phyloP scores from a whole-genome alignment of 1,140 invertebrate genomes.

The Bombus terrestris region DNA sequence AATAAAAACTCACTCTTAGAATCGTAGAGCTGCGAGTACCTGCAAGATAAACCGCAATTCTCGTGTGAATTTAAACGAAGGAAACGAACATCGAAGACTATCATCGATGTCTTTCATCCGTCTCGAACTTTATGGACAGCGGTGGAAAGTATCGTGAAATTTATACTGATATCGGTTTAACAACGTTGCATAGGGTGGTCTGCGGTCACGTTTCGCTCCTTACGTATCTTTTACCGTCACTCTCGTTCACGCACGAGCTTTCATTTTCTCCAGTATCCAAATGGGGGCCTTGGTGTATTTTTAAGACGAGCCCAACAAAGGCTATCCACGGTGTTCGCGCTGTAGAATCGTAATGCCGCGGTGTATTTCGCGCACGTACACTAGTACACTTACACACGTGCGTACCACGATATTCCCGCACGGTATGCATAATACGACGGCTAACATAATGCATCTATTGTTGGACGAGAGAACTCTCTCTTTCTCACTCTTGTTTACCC shows the following conservation, averaged over 20 bases:
- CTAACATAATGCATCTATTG: slow-evolving; percentile 69
- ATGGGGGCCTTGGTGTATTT: slow-evolving; percentile 37
- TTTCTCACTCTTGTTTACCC: slow-evolving; percentile 23
- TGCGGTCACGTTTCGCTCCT: slow-evolving; percentile 7
- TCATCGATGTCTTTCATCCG: not conserved
- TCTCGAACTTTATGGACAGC: not conserved
- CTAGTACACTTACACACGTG: slow-evolving; percentile 35
- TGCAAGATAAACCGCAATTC: too few relatives aligned
- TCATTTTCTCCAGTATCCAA: slow-evolving; percentile 57
- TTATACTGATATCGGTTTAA: not conserved
- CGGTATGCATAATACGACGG: slow-evolving; percentile 62
- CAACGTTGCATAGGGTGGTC: not conserved
- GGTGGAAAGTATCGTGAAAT: not conserved
- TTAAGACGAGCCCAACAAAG: slow-evolving; percentile 54
- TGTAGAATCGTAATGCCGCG: slow-evolving; percentile 28
- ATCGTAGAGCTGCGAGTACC: too few relatives aligned
- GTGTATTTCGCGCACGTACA: slow-evolving; percentile 55
- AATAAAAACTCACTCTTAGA: not conserved
- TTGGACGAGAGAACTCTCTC: slow-evolving; percentile 42
- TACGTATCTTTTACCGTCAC: slow-evolving; percentile 38
- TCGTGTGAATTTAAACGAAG: not conserved
- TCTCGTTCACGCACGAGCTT: slow-evolving; percentile 45
- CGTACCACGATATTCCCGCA: slow-evolving; percentile 53
- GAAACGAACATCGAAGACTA: not conserved
- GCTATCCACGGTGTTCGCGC: slow-evolving; percentile 27